Percentiles rank a stretch among this genome's conserved stretches.
Conservation (phyloP, 2,888 invertebrate species). For the Xestia ashworthii region DNA sequence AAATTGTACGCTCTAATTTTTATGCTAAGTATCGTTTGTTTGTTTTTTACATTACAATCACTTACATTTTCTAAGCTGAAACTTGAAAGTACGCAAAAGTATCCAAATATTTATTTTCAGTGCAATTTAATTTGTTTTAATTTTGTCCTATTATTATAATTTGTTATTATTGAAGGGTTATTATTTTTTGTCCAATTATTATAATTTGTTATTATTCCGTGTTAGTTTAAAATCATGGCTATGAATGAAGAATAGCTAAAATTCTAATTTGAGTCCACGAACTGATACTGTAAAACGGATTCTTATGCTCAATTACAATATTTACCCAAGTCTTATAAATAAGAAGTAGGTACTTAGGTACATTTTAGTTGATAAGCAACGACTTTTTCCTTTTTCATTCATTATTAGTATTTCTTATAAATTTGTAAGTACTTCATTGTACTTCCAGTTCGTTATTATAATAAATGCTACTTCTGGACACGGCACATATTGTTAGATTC, state of each 20-base stretch:
- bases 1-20: constrained; percentile 42
- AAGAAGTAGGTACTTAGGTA: too few relatives aligned
- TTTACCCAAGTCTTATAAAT: too few relatives aligned
- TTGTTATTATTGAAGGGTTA: too few relatives aligned
- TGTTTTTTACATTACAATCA: constrained; percentile 23
- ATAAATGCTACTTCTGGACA: neutral
- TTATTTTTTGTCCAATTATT: neutral
- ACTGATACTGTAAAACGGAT: constrained; percentile 6
- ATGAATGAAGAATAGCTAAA: constrained; percentile 15
- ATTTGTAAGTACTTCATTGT: neutral
- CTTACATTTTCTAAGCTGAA: constrained; percentile 14
- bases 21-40: constrained; percentile 31
- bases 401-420: neutral
- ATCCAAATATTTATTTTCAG: constrained; percentile 1
- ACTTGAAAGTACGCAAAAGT: constrained; percentile 23
- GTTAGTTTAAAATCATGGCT: constrained; percentile 20
- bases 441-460: neutral
- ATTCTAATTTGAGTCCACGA: neutral
- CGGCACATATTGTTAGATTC: neutral
- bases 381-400: neutral
- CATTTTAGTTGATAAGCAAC: neutral
- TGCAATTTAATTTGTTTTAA: neutral
- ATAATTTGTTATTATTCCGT: neutral
- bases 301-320: neutral
- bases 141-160: neutral